Evolutionary conservation across 2,113 vertebrate genomes (phyloP).

Genomic region (Rhea americana): DNA sequence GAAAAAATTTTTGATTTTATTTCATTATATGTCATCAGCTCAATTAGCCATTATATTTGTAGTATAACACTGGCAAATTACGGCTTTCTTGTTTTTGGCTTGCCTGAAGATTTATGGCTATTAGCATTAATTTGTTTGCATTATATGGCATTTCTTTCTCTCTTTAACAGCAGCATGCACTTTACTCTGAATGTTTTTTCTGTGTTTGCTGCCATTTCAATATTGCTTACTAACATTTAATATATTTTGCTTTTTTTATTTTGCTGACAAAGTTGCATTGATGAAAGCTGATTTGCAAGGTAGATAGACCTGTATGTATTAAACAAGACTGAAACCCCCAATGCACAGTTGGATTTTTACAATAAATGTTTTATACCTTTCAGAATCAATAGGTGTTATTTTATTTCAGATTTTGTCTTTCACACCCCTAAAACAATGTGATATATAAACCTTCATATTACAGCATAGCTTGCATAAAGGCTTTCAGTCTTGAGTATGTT

Average conservation of each 20-base stretch:
- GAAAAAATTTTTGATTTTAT: slow-evolving; percentile 71
- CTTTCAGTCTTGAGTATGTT: slow-evolving; percentile 83
- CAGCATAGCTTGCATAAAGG: slow-evolving; percentile 78
- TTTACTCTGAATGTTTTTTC: slow-evolving; percentile 72
- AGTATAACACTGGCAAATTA: slow-evolving; percentile 76
- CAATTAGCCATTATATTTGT: slow-evolving; percentile 79
- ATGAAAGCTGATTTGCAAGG: slow-evolving; percentile 99
- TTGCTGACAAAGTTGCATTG: slow-evolving; percentile 98
- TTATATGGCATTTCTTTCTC: slow-evolving; percentile 76
- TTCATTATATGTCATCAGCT: slow-evolving; percentile 80
- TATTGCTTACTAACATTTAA: slow-evolving; percentile 94
- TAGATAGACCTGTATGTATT: slow-evolving; percentile 92
- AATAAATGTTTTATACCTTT: slow-evolving; percentile 54
- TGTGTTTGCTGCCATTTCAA: slow-evolving; percentile 85
- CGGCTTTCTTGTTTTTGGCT: slow-evolving; percentile 80
- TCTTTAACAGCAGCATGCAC: slow-evolving; percentile 80
- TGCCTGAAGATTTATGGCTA: slow-evolving; percentile 78
- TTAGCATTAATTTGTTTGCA: slow-evolving; percentile 81
- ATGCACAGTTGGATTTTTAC: slow-evolving; percentile 60
- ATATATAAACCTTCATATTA: slow-evolving; percentile 46
- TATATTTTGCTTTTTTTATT: slow-evolving; percentile 93
- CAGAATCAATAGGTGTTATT: slow-evolving; percentile 33
- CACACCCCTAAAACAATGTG: slow-evolving; percentile 22
- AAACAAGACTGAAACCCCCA: slow-evolving; percentile 86
- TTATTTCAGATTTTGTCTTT: slow-evolving; percentile 51